Evolutionary conservation across 2,113 vertebrate species (phyloP).

Genomic region (Xenopus borealis): DNA sequence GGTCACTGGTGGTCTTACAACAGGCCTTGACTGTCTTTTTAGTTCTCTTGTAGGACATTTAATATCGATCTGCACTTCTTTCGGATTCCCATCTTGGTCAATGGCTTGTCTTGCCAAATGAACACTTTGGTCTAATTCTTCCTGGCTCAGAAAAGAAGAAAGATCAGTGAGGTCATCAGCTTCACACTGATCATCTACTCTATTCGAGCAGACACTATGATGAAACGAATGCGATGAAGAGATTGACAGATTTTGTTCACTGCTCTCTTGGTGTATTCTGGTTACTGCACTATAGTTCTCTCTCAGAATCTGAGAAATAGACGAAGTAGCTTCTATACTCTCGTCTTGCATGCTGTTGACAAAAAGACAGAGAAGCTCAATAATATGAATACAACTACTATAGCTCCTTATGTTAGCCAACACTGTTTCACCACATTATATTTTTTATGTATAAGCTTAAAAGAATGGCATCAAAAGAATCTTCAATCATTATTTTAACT

Average conservation of each 20-base stretch:
- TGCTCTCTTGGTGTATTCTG: slow-evolving; percentile 72
- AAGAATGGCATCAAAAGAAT: too few species aligned
- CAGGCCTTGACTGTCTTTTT: slow-evolving; percentile 54
- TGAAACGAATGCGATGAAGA: slow-evolving; percentile 71
- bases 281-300: slow-evolving; percentile 90
- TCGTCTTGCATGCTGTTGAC: slow-evolving; percentile 87
- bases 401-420: too few species aligned
- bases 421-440: too few species aligned
- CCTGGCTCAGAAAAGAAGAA: slow-evolving; percentile 91
- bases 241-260: slow-evolving; percentile 79
- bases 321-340: slow-evolving; percentile 76
- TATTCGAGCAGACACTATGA: slow-evolving; percentile 68
- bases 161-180: slow-evolving; percentile 82
- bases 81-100: slow-evolving; percentile 69
- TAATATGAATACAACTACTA: slow-evolving; percentile 47
- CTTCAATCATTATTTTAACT: too few species aligned
- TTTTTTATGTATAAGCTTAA: too few species aligned
- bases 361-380: slow-evolving; percentile 53
- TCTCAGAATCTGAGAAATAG: slow-evolving; percentile 84
- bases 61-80: slow-evolving; percentile 61
- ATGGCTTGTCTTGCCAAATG: slow-evolving; percentile 89
- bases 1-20: slow-evolving; percentile 57
- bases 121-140: slow-evolving; percentile 92
- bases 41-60: slow-evolving; percentile 50
- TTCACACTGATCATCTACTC: slow-evolving; percentile 59